Evolutionary conservation across 1,140 invertebrate species (phyloP), one percentile per base, ranked within the genome.

Genomic region (Planococcus citri): DNA sequence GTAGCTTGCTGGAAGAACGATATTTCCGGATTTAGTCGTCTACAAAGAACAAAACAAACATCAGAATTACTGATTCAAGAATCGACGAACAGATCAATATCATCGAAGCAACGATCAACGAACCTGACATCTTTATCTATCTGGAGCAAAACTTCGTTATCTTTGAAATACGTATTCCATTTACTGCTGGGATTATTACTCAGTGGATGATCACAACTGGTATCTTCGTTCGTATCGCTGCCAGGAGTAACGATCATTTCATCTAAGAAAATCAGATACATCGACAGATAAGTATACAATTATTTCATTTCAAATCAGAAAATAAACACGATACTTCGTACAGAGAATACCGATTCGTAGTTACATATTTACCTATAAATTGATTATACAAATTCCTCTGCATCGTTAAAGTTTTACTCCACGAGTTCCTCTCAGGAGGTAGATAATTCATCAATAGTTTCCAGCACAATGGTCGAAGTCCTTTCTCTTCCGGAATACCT

Each of bases 41-140:
- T 88, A 73, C n/a, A 80, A 76, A 74, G 64, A 72, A n/a, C 70
- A 20, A 29, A 58, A 61, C 70, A 72, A 69, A 27, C 41, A 69
- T 17, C 27, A 10, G 22, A 27, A 68, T 24, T 67, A 24, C 12
- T 4, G 25, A 14, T 25, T 1, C 6, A 37, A 37, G 33, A 37
- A n/a, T n/a, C n/a, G n/a, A n/a, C n/a, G n/a, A n/a, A n/a, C n/a
- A n/a, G n/a, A n/a, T n/a, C n/a, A n/a, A n/a, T n/a, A n/a, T n/a
- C n/a, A n/a, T n/a, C n/a, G n/a, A n/a, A n/a, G n/a, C 29, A 33
- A 3, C 3, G 29, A 33, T 67, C n/a, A n/a, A 57, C 72, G 72
- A 77, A 87, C 87, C 93, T 85, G 21, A 97, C 95, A 81, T 98
- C 95, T 79, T 97, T 98, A 78, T 97, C 94, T 75, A 98, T 97